Base-by-base conservation (phyloP, 2,888 invertebrate species). In the Anthrax anthrax region DNA sequence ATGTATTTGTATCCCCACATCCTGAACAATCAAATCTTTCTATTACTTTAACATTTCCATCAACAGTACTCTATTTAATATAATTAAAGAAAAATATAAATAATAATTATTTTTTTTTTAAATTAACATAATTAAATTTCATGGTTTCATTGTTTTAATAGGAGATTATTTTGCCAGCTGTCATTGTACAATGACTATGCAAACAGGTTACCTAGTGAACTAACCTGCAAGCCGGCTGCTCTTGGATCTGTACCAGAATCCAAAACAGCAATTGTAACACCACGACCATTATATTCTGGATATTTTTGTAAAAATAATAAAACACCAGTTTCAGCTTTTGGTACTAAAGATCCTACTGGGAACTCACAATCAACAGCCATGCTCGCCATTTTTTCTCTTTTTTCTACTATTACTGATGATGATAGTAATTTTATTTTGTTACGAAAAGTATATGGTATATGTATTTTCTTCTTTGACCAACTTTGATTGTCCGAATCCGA, bases 161-260 rank as follows among this genome's bases (percentile, higher is more conserved):
- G n/a, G n/a, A n/a, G n/a, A n/a, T n/a, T n/a, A n/a, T n/a, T n/a
- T n/a, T 55, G 50, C 47, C 46, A 49, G 51, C 55, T 57, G 58
- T 59, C 39, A 43, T 27, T 14, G 14, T 43, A 14, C 37, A 4
- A 37, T 50, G 50, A 50, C 47, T 57, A 38, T 44, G 47, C 46
- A 46, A 36, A 42, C 8, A 6, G 23, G 4, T 23, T 23, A 45
- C 48, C 44, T 34, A 17, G 12, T 6, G 4, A 36, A 47, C 54
- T 56, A 74, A 89, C 96, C 82, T 89, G 82, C 57, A 98, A 76
- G 51, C 97, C 97, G 52, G 85, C 80, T 10, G 94, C 94, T 41
- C 89, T 90, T 19, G 97, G 96, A 74, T 98, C 97, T 46, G 98
- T 89, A 10, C 97, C 97, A 4, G 96, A 95, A 72, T 98, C 98